Conservation (phyloP, 2,797 vertebrate species). For the Chaetodon trifasciatus region DNA sequence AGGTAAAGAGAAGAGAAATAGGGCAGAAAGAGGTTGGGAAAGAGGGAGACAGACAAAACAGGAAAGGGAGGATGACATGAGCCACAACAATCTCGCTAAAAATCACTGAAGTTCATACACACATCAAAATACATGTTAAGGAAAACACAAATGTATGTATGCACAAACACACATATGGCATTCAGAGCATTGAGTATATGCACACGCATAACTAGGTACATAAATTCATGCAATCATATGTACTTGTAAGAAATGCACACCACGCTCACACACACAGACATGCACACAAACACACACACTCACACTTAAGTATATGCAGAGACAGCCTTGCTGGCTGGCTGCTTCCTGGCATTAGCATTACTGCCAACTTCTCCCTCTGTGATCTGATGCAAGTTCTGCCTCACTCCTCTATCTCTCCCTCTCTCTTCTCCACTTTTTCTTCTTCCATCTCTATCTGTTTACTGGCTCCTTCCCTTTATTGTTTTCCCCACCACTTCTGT, state of each 20-base stretch:
- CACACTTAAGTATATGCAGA: slow-evolving; percentile 66
- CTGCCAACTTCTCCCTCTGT: slow-evolving; percentile 62
- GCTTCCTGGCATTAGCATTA: slow-evolving; percentile 77
- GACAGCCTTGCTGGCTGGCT: slow-evolving; percentile 56
- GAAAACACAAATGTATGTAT: not conserved
- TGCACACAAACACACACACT: not conserved
- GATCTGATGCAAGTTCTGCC: slow-evolving; percentile 68
- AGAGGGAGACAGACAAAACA: not conserved
- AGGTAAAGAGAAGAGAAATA: not conserved
- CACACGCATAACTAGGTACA: slow-evolving; percentile 34
- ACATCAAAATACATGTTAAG: slow-evolving; percentile 14
- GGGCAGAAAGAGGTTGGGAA: not conserved
- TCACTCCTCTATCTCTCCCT: slow-evolving; percentile 47
- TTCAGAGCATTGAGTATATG: slow-evolving; percentile 35
- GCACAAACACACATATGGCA: slow-evolving; percentile 19
- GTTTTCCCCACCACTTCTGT: slow-evolving; percentile 18
- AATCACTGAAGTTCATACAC: slow-evolving; percentile 15
- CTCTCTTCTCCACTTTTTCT: slow-evolving; percentile 42
- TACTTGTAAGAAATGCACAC: slow-evolving; percentile 28
- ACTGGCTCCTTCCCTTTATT: slow-evolving; percentile 15
- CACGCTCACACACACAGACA: not conserved
- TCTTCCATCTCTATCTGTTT: slow-evolving; percentile 30
- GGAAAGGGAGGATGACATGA: not conserved
- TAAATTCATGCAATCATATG: slow-evolving; percentile 50
- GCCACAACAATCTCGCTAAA: not conserved